Evolutionary conservation across 2,888 invertebrate genomes (phyloP), one percentile per base, ranked within the genome.

Genomic region (Drosophila pseudotalamancana): DNA sequence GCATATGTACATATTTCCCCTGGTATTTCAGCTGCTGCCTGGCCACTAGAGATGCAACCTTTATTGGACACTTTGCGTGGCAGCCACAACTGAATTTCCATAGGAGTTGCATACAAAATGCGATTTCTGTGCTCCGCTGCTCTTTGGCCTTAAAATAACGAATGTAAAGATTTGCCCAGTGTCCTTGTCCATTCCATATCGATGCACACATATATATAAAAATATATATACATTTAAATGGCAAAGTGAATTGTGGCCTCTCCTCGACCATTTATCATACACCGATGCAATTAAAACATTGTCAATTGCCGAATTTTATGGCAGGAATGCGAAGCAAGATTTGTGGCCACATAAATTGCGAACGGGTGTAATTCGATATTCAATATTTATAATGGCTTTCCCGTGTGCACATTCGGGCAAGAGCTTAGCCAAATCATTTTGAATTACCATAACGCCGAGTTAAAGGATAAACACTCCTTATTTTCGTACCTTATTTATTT

Each of bases 261-360:
- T 49, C 12, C 32, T 12, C 23, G 31, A 42, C 50, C 64, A 51
- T 80, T 72, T 64, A 73, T 84, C 81, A 80, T 57, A 45, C 40
- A 39, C 56, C 37, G 54, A 54, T 63, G 68, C 84, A 82, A 82
- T 82, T 82, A 82, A 87, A 81, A 77, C 59, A 68, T 75, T 87
- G 87, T 82, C 87, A 68, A 68, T 86, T 68, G 66, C 49, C 42
- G 37, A 25, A 35, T 55, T 81, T 71, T 61, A 56, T 63, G 46
- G 55, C 46, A 34, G 55, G 45, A 34, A 16, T 8, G 31, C 6
- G 31, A n/a, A 40, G 16, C 4, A n/a, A 25, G 48, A 34, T 27
- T 60, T 48, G 25, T 39, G 60, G 48, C 39, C 34, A 31, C 14
- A 31, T 48, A 60, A 59, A 51, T 51, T 63, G 27, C 19, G 29